These are phyloP conservation scores for Epistrophe grossulariae DNA, from an alignment of 2,888 invertebrate genomes.

Conservation along the genomic window DNA sequence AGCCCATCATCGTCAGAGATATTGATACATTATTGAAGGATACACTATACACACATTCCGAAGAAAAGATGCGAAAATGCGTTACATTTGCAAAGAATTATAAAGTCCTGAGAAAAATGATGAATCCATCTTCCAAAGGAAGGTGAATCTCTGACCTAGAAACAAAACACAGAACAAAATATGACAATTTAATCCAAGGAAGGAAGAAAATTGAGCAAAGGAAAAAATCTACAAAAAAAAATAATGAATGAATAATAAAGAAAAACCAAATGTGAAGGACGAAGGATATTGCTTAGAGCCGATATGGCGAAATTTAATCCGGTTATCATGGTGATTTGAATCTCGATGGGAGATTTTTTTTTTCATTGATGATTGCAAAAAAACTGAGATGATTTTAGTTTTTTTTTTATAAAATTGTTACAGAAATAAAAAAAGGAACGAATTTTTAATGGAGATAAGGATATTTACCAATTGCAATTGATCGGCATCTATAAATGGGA, in stretches of 20 bases:
- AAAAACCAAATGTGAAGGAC: constrained; percentile 30
- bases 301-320: constrained; percentile 69
- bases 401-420: background rate
- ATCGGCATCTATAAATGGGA: constrained; percentile 22
- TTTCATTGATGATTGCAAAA: constrained; percentile 35
- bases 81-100: constrained; percentile 47
- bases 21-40: constrained; percentile 52
- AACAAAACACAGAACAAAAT: constrained; percentile 1
- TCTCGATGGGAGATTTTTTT: constrained; percentile 13
- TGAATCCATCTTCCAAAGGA: constrained; percentile 23
- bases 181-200: constrained; percentile 63
- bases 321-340: constrained; percentile 62
- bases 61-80: constrained; percentile 48
- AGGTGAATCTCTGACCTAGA: constrained; percentile 28
- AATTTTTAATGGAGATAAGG: constrained; percentile 64
- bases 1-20: constrained; percentile 41
- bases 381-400: background rate
- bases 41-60: background rate
- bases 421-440: constrained; percentile 21
- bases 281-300: constrained; percentile 17
- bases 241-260: constrained; percentile 51
- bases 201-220: constrained; percentile 43
- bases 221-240: constrained; percentile 8
- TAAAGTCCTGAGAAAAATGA: constrained; percentile 57
- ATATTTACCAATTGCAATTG: constrained; percentile 46